Conservation (phyloP, 2,113 vertebrate species). For the Ceuthmochares aereus region DNA sequence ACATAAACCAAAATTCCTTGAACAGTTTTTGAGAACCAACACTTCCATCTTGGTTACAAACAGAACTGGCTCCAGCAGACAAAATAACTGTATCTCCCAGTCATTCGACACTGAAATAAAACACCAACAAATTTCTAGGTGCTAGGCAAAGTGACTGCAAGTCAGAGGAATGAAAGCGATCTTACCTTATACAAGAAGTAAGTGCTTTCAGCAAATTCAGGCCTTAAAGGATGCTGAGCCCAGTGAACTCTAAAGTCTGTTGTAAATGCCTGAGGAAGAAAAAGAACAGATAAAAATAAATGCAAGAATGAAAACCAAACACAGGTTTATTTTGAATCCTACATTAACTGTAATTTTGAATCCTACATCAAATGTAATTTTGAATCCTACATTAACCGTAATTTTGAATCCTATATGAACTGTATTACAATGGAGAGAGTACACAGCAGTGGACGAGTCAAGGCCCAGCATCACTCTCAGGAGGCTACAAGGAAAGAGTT, state of each 20-base stretch:
- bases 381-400: not conserved
- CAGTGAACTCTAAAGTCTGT: constrained; percentile 98
- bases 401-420: not conserved
- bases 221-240: constrained; percentile 96
- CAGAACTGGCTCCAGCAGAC: not conserved
- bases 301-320: not conserved
- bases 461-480: not conserved
- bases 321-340: not conserved
- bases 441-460: not conserved
- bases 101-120: not conserved
- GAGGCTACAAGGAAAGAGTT: not conserved
- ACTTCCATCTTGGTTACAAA: not conserved
- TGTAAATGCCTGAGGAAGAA: constrained; percentile 90
- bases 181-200: constrained; percentile 98
- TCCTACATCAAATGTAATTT: not conserved
- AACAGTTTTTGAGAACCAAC: not conserved
- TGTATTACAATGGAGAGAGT: not conserved
- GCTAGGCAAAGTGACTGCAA: not conserved
- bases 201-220: constrained; percentile 98
- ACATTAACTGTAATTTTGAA: not conserved
- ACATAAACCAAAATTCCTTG: not conserved
- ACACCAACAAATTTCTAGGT: not conserved
- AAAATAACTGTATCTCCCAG: not conserved
- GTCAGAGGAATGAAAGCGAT: not conserved
- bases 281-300: not conserved